Evolutionary conservation across 2,113 vertebrate genomes (phyloP), one percentile per base, ranked within the genome.

Genomic region (Microtus montanus): DNA sequence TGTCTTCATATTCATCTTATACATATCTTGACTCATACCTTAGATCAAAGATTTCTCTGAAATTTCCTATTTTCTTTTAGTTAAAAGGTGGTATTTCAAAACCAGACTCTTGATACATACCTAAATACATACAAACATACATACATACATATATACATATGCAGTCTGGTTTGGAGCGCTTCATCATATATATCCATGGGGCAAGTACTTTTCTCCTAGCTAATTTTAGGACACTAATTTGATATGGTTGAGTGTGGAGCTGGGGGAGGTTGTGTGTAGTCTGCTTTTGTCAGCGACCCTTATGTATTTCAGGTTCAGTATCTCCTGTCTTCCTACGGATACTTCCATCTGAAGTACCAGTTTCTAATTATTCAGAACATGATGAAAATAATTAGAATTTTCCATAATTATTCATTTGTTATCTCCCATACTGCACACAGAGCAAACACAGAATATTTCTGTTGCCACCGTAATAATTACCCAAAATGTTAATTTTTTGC

Each of bases 41-140:
- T 74, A 38, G 79, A 83, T 8, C 70, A 90, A 87, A 70, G 17
- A 95, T 95, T 95, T 94, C 24, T 84, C 58, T 26, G 58, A 87
- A 87, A 38, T 85, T 73, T 73, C 20, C 12, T 74, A 14, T 5
- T n/a, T 86, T 82, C 77, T 64, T 87, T 77, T 13, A 66, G 8
- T 82, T 30, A 77, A 64, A 91, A 91, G 58, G 17, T 70, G 24
- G 6, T 80, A 70, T 85, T 95, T 89, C 61, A 83, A 86, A 49
- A 44, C 44, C 13, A 73, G 30, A 87, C 41, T 26, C 85, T 79
- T 70, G 63, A 41, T 33, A 74, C 4, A 24, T 2, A 12, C 9
- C 20, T 2, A n/a, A 9, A 80, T 12, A 24, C 5, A 35, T 33
- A 52, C 4, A 5, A 6, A 44, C 44, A 5, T 44, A 44, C 44